Percentiles rank a stretch among this genome's conserved stretches.
These are phyloP conservation scores for Phasianus colchicus DNA, from an alignment of 2,113 vertebrate genomes.

Conservation along the genomic window DNA sequence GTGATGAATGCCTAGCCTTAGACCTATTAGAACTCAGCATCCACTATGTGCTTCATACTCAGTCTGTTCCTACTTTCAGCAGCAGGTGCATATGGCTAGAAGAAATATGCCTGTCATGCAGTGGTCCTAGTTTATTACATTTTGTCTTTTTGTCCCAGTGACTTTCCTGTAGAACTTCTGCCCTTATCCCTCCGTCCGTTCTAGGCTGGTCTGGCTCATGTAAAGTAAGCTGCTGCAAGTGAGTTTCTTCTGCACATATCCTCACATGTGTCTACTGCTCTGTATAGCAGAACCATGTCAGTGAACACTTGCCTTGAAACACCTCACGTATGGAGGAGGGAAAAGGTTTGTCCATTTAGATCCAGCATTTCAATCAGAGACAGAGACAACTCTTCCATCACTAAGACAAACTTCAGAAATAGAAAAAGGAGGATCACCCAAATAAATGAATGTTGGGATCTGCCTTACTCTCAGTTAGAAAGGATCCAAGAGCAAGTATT, in stretches of 20 bases:
- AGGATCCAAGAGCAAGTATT: too few relatives aligned
- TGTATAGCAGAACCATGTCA: not conserved
- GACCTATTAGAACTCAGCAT: not conserved
- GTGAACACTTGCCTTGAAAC: not conserved
- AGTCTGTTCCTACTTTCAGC: not conserved
- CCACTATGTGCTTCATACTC: not conserved
- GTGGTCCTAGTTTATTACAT: not conserved
- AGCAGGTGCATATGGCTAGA: not conserved
- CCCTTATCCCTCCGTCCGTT: not conserved
- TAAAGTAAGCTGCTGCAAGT: not conserved
- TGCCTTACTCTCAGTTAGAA: not conserved
- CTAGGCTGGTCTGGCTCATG: not conserved
- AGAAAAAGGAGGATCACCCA: not conserved
- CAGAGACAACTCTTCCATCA: not conserved
- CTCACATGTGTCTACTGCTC: not conserved
- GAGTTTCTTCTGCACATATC: not conserved
- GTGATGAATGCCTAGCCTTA: not conserved
- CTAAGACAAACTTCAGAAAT: not conserved
- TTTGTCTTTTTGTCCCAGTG: not conserved
- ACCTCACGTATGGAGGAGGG: rapidly evolving
- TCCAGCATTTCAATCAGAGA: not conserved
- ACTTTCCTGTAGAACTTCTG: not conserved
- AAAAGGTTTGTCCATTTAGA: not conserved
- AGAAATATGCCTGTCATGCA: not conserved
- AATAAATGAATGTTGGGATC: not conserved